A percentile compares a stretch with the other conserved stretches of the same genome.
phyloP scores from a whole-genome alignment of 1,140 invertebrate genomes.

The Sarcophaga bullata region DNA sequence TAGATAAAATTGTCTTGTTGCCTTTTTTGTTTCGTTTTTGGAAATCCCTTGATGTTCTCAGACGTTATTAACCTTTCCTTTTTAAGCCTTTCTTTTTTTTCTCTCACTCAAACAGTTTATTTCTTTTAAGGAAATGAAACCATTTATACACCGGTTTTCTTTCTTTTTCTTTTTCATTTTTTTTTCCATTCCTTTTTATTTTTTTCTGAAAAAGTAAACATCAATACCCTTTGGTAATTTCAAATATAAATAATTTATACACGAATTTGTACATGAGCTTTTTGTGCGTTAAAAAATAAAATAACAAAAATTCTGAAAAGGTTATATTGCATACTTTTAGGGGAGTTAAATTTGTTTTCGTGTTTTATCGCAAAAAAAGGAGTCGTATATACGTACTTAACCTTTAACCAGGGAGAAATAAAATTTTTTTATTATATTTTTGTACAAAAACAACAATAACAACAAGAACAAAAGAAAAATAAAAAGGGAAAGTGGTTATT shows the following conservation, averaged over 20 bases:
- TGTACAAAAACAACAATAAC: not conserved
- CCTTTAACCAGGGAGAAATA: conserved; percentile 31
- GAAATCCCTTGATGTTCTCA: not conserved
- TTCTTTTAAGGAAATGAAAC: conserved; percentile 32
- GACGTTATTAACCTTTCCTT: conserved; percentile 14
- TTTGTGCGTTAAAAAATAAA: not conserved
- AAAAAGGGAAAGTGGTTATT: not conserved
- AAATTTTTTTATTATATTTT: conserved; percentile 6
- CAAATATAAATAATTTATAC: conserved; percentile 29
- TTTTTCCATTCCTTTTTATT: not conserved
- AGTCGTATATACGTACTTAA: not conserved
- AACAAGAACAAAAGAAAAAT: not conserved
- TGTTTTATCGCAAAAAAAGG: too few relatives aligned
- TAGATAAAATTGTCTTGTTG: too few relatives aligned
- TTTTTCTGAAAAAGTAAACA: conserved; percentile 22
- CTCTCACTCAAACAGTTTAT: not conserved
- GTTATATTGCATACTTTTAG: too few relatives aligned
- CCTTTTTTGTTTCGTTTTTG: too few relatives aligned
- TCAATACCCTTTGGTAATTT: conserved; percentile 38
- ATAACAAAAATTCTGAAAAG: too few relatives aligned
- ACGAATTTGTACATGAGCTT: conserved; percentile 24
- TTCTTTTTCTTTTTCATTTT: not conserved
- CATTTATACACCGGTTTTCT: not conserved
- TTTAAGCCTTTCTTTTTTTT: conserved; percentile 10
- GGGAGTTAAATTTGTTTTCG: not conserved